Evolutionary conservation across 2,888 invertebrate genomes (phyloP).

Genomic region (Meandrusa payeni): DNA sequence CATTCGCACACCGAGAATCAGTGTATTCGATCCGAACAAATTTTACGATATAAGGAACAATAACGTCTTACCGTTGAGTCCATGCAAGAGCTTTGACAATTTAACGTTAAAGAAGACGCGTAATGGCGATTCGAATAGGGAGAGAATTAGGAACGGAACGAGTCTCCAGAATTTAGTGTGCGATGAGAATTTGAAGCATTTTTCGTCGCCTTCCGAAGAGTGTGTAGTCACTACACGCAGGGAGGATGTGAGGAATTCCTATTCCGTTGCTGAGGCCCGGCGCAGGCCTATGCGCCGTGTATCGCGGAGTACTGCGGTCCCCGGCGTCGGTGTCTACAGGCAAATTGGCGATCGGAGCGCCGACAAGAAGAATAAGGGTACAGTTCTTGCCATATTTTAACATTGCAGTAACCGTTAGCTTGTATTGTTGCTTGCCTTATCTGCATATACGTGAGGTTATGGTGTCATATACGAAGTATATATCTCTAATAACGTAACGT

Average conservation of each 20-base stretch:
- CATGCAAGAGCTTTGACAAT: constrained; percentile 75
- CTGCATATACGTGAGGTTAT: constrained; percentile 11
- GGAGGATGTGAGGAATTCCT: constrained; percentile 59
- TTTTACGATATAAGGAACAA: constrained; percentile 66
- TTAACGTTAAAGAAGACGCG: constrained; percentile 54
- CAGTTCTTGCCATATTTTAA: constrained; percentile 18
- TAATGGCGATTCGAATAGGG: constrained; percentile 39
- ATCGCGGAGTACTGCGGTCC: constrained; percentile 52
- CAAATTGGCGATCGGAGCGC: constrained; percentile 57
- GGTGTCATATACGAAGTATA: constrained; percentile 1
- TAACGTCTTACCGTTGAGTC: constrained; percentile 52
- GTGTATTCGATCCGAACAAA: constrained; percentile 60
- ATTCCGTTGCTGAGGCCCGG: constrained; percentile 60
- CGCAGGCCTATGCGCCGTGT: constrained; percentile 48
- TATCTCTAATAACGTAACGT: too few species aligned
- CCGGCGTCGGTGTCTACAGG: constrained; percentile 67
- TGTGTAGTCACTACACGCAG: constrained; percentile 36
- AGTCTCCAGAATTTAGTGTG: constrained; percentile 67
- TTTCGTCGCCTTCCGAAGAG: constrained; percentile 54
- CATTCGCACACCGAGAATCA: constrained; percentile 62
- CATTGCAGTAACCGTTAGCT: background rate
- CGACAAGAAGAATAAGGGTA: constrained; percentile 48
- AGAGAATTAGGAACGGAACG: constrained; percentile 54
- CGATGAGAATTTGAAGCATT: constrained; percentile 62
- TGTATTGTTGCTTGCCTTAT: constrained; percentile 3